Base-by-base conservation (phyloP, 2,113 vertebrate genomes). In the Melanostigma gelatinosum region DNA sequence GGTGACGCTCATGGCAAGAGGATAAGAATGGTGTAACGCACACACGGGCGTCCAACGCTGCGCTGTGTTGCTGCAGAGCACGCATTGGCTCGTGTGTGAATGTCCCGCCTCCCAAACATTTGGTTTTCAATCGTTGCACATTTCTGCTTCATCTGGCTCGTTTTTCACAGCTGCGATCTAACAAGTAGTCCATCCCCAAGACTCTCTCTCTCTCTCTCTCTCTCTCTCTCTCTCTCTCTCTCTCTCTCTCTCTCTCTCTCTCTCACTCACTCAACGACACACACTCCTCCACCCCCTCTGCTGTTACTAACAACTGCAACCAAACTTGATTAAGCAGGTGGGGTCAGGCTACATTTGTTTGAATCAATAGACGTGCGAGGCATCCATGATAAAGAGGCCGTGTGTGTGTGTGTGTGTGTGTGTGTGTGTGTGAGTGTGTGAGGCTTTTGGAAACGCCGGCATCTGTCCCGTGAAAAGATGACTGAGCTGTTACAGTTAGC, bases 401-500 rank as follows among this genome's bases (percentile, higher is more conserved):
- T 16, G 60, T 8, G 20, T 52, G 20, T 52, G 50, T 52, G 66
- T 46, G 42, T 36, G 58, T 38, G 67, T 29, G 65, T 62, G 72
- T 52, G 78, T 67, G 18, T 8, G 54, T 29, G 50, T 4, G n/a
- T 2, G 42, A 4, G 64, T 70, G 8, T 48, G 15, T 64, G 70
- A 73, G 29, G 29, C 29, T 29, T 29, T 29, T 29, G 29, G 29
- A 2, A 85, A 75, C 50, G 72, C 65, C 80, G 67, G 87, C 87
- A 79, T 92, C 86, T 92, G 90, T 90, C 83, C 82, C 4, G 64
- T 89, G 89, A 81, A 90, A 4, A 85, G 90, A 91, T 90, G 92
- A 92, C 86, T 76, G 90, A 93, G 85, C 89, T 87, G 84, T 88
- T 88, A 85, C 88, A 90, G 90, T 91, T 90, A 83, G 72, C 79